Base-by-base conservation (phyloP, 2,888 invertebrate species). In the Tetanocera ferruginea region DNA sequence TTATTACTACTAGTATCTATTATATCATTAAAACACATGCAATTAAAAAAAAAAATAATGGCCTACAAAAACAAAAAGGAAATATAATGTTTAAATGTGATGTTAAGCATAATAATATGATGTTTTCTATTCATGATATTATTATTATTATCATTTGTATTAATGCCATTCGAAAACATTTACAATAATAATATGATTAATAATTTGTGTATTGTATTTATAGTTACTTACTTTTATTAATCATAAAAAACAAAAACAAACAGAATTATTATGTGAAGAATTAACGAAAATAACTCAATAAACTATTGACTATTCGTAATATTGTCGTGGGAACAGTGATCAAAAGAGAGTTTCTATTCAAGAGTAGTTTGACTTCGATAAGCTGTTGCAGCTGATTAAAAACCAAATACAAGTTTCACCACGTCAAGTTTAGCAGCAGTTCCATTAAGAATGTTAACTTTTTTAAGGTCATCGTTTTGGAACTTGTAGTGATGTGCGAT, bases 241-340 rank as follows among this genome's bases (percentile, higher is more conserved):
- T 51, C 23, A 51, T 49, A 19, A 43, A 19, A 43, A 67, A 37
- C n/a, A 9, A n/a, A 37, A 67, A 34, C 67, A 17, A 34, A 49
- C 19, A 19, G 9, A 49, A 51, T 23, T 25, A 31, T 31, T 34
- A 14, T 64, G 31, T 64, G 28, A 64, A n/a, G 28, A 9, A 64
- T 31, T 64, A 34, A 64, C 69, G 55, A n/a, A 57, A 57, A 71
- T 31, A 51, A 75, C 76, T 78, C 37, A 78, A 80, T 76, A 79
- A 80, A 80, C 71, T 78, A 79, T 80, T 80, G 70, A 78, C 60
- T 76, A 76, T 78, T 28, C 25, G 78, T 79, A 62, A 37, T 72
- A 77, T 74, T 80, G 70, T 79, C 82, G 77, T 81, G 81, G 81
- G 81, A 82, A 79, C 78, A 81, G 78, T 78, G 76, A 71, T 11